Evolutionary conservation across 2,888 invertebrate genomes (phyloP).

Genomic region (Sinelater perroti): DNA sequence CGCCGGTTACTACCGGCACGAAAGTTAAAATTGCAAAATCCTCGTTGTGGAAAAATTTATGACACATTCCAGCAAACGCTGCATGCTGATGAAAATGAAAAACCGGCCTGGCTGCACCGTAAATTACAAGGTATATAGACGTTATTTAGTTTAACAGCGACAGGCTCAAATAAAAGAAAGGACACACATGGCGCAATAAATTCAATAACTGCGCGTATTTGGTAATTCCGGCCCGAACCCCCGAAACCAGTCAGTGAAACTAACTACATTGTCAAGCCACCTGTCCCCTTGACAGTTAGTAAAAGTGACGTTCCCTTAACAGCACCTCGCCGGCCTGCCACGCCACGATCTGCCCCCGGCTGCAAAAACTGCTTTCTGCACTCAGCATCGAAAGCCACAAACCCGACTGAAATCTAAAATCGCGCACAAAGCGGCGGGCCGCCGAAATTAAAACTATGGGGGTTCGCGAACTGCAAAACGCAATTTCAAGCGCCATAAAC

Average conservation of each 20-base stretch:
- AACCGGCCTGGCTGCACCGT: slow-evolving; percentile 1
- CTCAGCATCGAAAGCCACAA: neutral
- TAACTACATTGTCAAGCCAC: slow-evolving; percentile 57
- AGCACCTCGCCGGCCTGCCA: slow-evolving; percentile 29
- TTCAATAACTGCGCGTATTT: slow-evolving; percentile 51
- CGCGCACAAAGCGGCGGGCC: neutral
- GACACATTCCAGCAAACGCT: slow-evolving; percentile 3
- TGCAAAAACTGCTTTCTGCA: slow-evolving; percentile 25
- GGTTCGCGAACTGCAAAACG: slow-evolving; percentile 31
- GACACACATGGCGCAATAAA: slow-evolving; percentile 53
- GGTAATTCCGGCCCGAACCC: slow-evolving; percentile 50
- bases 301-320: slow-evolving; percentile 38
- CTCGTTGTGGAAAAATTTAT: slow-evolving; percentile 5
- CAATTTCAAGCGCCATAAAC: slow-evolving; percentile 43
- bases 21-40: too few relatives aligned
- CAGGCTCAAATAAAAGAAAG: slow-evolving; percentile 41
- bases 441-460: slow-evolving; percentile 31
- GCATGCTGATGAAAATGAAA: slow-evolving; percentile 10
- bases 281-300: slow-evolving; percentile 50
- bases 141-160: slow-evolving; percentile 2
- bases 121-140: slow-evolving; percentile 2
- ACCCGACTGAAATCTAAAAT: slow-evolving; percentile 1
- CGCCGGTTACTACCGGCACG: too few relatives aligned
- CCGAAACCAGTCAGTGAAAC: slow-evolving; percentile 53
- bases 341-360: slow-evolving; percentile 29